A percentile compares a stretch with the other conserved stretches of the same genome.
Conservation (phyloP, 2,888 invertebrate species). For the Odontothrips loti region DNA sequence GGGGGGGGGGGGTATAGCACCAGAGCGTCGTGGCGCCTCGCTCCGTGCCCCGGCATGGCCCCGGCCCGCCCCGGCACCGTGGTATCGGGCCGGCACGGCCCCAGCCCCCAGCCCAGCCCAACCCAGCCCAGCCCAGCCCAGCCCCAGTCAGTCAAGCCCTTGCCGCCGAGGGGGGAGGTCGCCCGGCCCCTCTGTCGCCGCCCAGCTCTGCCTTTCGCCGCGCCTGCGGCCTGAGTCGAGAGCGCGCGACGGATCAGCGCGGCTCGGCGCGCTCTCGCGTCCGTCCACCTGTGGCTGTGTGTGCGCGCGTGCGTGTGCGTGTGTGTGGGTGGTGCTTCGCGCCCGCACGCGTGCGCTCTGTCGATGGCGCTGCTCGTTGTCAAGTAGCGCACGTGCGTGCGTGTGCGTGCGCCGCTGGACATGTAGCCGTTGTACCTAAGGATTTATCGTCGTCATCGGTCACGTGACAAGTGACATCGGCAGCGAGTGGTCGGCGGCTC, state of each 20-base stretch:
- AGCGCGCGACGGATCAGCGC: neutral
- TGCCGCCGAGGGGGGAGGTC: neutral
- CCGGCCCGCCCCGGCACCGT: neutral
- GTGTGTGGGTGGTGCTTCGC: neutral
- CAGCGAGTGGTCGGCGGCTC: no score
- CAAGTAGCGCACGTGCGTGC: neutral
- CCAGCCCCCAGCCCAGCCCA: no score
- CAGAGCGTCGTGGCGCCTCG: neutral
- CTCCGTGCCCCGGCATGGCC: neutral
- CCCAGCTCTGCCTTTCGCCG: neutral
- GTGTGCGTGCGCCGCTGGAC: neutral
- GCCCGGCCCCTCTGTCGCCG: neutral
- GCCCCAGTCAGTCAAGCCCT: neutral
- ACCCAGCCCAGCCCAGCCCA: no score
- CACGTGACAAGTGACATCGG: neutral
- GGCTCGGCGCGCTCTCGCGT: neutral
- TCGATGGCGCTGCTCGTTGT: neutral
- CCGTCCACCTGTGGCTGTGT: conserved; percentile 12
- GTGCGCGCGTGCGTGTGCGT: neutral
- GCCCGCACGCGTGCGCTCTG: neutral
- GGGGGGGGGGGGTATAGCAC: neutral
- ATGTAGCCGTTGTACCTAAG: no score
- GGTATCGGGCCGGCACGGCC: no score
- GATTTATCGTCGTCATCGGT: no score
- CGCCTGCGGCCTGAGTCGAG: neutral